Base-by-base conservation (phyloP, 2,113 vertebrate genomes). In the Sakesphorus luctuosus region DNA sequence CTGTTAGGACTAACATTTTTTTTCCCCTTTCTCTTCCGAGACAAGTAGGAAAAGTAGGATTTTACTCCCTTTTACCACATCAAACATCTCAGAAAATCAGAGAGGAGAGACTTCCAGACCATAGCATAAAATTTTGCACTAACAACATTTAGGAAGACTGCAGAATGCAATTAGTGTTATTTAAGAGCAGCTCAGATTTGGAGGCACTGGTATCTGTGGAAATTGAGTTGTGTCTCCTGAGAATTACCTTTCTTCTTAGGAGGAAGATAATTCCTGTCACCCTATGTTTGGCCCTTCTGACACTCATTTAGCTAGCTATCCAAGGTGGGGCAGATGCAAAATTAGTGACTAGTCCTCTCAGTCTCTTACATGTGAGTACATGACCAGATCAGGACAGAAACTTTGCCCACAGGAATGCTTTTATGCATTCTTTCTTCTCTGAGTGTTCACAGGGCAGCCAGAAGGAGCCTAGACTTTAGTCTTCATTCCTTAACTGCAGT, bases 301-400 rank as follows among this genome's bases (percentile, higher is more conserved):
- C 7, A 23, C 1, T 2, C 13, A 46, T 28, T 68, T 63, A 43
- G 21, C 11, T 33, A 55, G 10, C 20, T 31, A 12, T n/a, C 43
- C 40, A 19, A 47, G 11, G 14, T 38, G 16, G 7, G 23, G 18
- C 31, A 77, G 36, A 9, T 15, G 18, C 26, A 43, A 61, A 80
- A 82, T 16, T 17, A 10, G 58, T 21, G 9, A 12, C 29, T 72
- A 38, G 53, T 79, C 52, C 13, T 68, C 58, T 61, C 53, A 47
- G 26, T 16, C 7, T 33, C 29, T 36, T 68, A 28, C 3, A 1
- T 18, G 8, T 15, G 18, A 40, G 9, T 68, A 43, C 18, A 13
- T 3, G 2, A 36, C 19, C 18, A 69, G 14, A 63, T 5, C 0
- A 0, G 9, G 19, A 44, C 1, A 10, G 10, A 14, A 73, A 47